Percentiles rank a stretch among this genome's conserved stretches.
Conservation (phyloP, 2,888 invertebrate species). For the Dysmachus trigonus region DNA sequence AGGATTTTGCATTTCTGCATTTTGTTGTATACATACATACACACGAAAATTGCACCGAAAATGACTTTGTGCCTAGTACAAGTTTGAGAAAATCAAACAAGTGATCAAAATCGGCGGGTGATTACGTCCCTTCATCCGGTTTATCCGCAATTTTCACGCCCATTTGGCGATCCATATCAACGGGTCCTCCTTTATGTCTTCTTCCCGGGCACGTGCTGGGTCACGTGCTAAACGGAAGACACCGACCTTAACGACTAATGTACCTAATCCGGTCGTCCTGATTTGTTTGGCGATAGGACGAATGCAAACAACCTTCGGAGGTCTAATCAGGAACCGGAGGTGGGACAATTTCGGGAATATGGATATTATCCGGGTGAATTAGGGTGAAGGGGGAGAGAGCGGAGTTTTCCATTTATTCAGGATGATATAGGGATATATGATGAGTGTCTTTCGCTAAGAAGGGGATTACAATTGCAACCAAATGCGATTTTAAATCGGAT, state of each 20-base stretch:
- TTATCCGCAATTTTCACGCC: conserved; percentile 63
- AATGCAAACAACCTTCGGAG: conserved; percentile 32
- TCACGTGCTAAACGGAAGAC: conserved; percentile 59
- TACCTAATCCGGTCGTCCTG: conserved; percentile 14
- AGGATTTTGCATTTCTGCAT: neutral
- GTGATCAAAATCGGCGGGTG: neutral
- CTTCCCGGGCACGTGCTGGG: conserved; percentile 52
- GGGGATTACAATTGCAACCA: neutral
- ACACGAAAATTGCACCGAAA: neutral
- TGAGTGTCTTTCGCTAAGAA: neutral
- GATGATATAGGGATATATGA: neutral
- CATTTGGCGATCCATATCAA: conserved; percentile 60
- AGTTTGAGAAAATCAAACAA: conserved; percentile 41
- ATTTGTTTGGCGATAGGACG: conserved; percentile 34
- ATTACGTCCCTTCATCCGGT: conserved; percentile 36
- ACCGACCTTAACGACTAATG: conserved; percentile 40
- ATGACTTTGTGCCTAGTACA: neutral
- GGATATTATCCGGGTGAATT: neutral
- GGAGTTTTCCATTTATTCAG: neutral
- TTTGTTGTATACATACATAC: too few relatives aligned
- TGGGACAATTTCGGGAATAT: neutral
- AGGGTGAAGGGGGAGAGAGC: neutral
- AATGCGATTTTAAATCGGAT: neutral
- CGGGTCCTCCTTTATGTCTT: conserved; percentile 55
- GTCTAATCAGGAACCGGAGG: conserved; percentile 6